Conservation (phyloP, 2,113 vertebrate genomes). For the Anseranas semipalmata region DNA sequence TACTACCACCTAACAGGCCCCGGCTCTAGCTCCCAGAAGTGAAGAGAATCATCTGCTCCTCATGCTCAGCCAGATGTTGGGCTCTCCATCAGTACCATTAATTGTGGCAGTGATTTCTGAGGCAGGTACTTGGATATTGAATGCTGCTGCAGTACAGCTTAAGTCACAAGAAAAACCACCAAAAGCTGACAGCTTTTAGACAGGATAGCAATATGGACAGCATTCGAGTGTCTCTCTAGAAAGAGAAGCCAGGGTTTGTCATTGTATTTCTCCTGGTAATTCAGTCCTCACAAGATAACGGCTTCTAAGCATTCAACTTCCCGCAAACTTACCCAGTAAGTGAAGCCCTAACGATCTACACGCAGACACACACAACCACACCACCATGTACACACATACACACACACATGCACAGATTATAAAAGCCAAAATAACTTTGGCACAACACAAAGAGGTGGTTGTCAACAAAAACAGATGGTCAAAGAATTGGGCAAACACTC, state of each 20-base stretch:
- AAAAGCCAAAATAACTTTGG: constrained; percentile 85
- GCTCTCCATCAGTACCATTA: not conserved
- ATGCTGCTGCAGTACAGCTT: not conserved
- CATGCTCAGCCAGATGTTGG: not conserved
- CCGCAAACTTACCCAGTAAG: not conserved
- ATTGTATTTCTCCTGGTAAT: not conserved
- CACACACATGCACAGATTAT: constrained; percentile 74
- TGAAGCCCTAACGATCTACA: not conserved
- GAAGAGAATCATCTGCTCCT: not conserved
- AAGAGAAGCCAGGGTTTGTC: not conserved
- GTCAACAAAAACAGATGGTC: constrained; percentile 87
- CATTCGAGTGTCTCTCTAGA: not conserved
- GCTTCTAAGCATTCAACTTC: not conserved
- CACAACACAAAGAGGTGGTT: constrained; percentile 80
- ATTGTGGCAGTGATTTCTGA: not conserved
- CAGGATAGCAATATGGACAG: not conserved
- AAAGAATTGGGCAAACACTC: constrained; percentile 85
- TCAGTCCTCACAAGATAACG: not conserved
- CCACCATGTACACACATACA: constrained; percentile 30
- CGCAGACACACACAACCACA: not conserved
- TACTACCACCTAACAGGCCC: not conserved
- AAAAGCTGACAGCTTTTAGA: not conserved
- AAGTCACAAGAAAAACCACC: not conserved
- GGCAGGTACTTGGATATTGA: not conserved
- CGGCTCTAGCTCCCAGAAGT: not conserved